phyloP scores from a whole-genome alignment of 2,888 invertebrate species.

The Drosophila pseudotalamancana region DNA sequence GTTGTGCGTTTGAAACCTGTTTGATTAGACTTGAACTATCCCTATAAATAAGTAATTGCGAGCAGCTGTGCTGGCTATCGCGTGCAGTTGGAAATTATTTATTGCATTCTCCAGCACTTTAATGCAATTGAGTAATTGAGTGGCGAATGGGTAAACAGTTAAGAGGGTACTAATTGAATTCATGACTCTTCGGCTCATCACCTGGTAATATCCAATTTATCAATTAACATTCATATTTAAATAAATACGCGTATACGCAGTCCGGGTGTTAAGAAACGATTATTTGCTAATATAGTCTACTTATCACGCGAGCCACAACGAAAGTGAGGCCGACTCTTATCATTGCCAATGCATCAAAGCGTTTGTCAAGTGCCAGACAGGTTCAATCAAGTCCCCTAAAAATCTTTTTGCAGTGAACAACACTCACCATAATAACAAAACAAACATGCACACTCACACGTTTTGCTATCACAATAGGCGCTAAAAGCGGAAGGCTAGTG shows the following conservation, averaged over 20 bases:
- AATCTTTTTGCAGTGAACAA: conserved; percentile 1
- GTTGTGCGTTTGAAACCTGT: conserved; percentile 13
- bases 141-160: conserved; percentile 22
- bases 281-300: conserved; percentile 4
- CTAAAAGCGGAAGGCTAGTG: conserved; percentile 21
- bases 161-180: conserved; percentile 42
- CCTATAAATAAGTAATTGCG: conserved; percentile 34
- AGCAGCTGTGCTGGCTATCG: conserved; percentile 28
- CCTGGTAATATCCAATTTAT: conserved; percentile 14
- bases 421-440: not conserved
- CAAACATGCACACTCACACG: not conserved
- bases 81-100: conserved; percentile 44
- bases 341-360: conserved; percentile 54
- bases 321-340: conserved; percentile 49
- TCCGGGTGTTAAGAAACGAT: conserved; percentile 12
- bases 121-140: conserved; percentile 30
- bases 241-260: conserved; percentile 1
- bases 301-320: conserved; percentile 26
- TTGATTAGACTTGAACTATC: conserved; percentile 16
- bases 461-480: conserved; percentile 20
- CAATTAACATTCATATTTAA: not conserved
- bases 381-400: conserved; percentile 30
- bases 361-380: conserved; percentile 41
- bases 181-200: conserved; percentile 34
- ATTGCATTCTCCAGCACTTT: conserved; percentile 27